Base-by-base conservation (phyloP, 2,888 invertebrate species). In the Drosophila gaucha region DNA sequence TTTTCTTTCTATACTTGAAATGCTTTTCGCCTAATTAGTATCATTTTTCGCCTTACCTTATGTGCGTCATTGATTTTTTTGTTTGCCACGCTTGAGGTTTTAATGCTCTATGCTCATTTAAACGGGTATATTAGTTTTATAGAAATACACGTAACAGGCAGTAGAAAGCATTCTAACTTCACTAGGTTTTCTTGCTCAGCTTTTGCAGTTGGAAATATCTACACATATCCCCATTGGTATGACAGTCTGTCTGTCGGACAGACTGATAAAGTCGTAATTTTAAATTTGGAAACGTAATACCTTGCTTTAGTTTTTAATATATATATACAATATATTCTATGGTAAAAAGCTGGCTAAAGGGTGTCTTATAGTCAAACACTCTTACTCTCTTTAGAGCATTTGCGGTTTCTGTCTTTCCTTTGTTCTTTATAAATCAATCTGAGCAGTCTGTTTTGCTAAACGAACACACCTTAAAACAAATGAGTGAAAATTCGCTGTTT, bases 11-110 rank as follows among this genome's bases (percentile, higher is more conserved):
- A 41, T 65, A 65, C 47, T 73, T 55, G 31, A 54, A 66, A 50
- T 58, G 57, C 43, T 63, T 63, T 68, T 56, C 43, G 56, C 49
- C 52, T 57, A 63, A 68, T 68, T 68, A 68, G 68, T 52, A 56
- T 69, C 16, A 30, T 60, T 60, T 46, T 43, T 73, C 46, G 26
- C 39, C 28, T 56, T 38, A 35, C 43, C 30, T 55, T 55, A 43
- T 71, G 71, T 74, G 63, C 71, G 75, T 74, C 74, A 74, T 75
- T 71, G 55, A 64, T 66, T 71, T 63, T 60, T 10, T 41, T 41
- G 41, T 41, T 54, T 31, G 46, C 46, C 9, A 46, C 44, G 44
- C 44, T 46, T 30, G n/a, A 46, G 22, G 31, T 10, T 22, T 31
- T 31, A 14, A 33, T 47, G 22, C 46, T 22, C 46, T 47, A 9